Base-by-base conservation (phyloP, 2,113 vertebrate genomes). In the Cyrtonyx montezumae region DNA sequence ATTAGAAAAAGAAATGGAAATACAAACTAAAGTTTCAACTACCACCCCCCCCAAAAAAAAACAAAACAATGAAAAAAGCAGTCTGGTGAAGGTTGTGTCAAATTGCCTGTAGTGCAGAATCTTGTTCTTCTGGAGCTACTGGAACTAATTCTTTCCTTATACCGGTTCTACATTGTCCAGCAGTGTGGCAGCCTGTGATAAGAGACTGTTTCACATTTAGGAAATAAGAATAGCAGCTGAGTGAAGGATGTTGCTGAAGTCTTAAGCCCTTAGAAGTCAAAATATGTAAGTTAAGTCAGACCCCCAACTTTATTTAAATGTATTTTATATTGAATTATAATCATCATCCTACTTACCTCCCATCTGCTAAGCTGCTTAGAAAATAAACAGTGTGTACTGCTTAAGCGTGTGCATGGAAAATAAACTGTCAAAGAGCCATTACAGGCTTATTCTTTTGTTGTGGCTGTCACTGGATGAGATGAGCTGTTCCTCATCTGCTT, bases 261-360 rank as follows among this genome's bases (percentile, higher is more conserved):
- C 43, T 91, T 91, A 78, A 74, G 51, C 51, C 22, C 51, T 53
- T 53, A 53, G 51, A 53, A 53, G 26, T 53, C 51, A 53, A 53
- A 53, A 53, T 53, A 53, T 53, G 14, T 53, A 53, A 53, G 51
- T 95, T 93, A 93, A 95, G 84, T 86, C 91, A 89, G 55, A 94
- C 65, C 76, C 77, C 63, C 25, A 93, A 93, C 71, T 95, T 96
- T 95, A 94, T 92, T 95, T 94, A 89, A 95, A 90, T 92, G 34
- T 73, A 87, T 88, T 93, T 96, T 90, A 77, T 95, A 94, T 91
- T 96, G 68, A 96, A 93, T 96, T 96, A 79, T 94, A 94, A 87
- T 88, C 13, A 87, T 83, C 92, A 80, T 82, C 65, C 89, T 96
- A 82, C 84, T 97, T 97, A 83, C 87, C 42, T 93, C 75, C 93